Evolutionary conservation across 2,888 invertebrate genomes (phyloP).

Genomic region (Drosophila maculinotata): DNA sequence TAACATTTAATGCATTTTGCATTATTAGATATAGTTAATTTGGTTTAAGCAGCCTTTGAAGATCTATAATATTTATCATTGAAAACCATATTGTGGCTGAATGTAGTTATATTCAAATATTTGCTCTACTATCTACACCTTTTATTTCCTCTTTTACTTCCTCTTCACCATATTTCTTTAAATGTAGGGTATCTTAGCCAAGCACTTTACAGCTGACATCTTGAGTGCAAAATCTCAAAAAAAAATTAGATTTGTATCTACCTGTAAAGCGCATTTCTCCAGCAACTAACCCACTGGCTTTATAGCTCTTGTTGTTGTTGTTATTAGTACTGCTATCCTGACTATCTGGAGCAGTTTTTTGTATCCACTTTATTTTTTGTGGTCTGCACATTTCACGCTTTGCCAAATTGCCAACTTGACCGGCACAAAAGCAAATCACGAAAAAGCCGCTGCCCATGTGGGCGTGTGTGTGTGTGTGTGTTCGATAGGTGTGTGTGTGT

Average conservation of each 20-base stretch:
- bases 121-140: background rate
- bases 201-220: background rate
- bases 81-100: too few relatives aligned
- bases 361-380: conserved; percentile 34
- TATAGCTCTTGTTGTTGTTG: conserved; percentile 16
- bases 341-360: conserved; percentile 51
- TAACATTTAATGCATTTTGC: background rate
- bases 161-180: too few relatives aligned
- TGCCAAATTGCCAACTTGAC: conserved; percentile 81
- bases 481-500: conserved; percentile 19
- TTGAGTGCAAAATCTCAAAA: background rate
- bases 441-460: conserved; percentile 32
- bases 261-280: conserved; percentile 17
- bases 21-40: too few relatives aligned
- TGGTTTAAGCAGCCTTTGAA: too few relatives aligned
- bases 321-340: conserved; percentile 46
- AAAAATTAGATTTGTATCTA: conserved; percentile 29
- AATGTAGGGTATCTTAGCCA: background rate
- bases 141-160: background rate
- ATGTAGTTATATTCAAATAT: too few relatives aligned
- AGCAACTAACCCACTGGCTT: conserved; percentile 3
- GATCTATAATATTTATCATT: too few relatives aligned
- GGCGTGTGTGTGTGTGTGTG: conserved; percentile 19
- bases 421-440: conserved; percentile 60
- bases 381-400: conserved; percentile 74